These are phyloP conservation scores for Heliconius congener DNA, from an alignment of 1,140 invertebrate genomes.

Conservation along the genomic window DNA sequence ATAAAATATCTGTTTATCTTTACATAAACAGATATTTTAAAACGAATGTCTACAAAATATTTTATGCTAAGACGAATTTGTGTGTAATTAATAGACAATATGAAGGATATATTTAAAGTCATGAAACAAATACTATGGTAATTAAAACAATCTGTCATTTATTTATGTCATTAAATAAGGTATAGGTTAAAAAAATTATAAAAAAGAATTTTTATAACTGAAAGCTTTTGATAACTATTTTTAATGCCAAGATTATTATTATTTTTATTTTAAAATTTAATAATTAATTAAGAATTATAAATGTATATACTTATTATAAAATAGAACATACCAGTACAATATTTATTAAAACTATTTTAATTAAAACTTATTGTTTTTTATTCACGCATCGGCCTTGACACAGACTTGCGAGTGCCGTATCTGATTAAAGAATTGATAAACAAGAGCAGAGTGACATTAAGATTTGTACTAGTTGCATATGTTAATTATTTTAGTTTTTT, in stretches of 20 bases:
- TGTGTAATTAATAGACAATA: background rate
- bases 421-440: slow-evolving; percentile 26
- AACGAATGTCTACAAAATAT: slow-evolving; percentile 1
- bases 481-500: background rate
- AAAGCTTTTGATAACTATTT: background rate
- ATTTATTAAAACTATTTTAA: background rate
- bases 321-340: background rate
- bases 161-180: background rate
- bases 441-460: slow-evolving; percentile 23
- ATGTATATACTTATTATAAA: background rate
- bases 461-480: slow-evolving; percentile 13
- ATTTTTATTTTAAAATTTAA: background rate
- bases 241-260: background rate
- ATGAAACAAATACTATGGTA: background rate
- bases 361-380: slow-evolving; percentile 7
- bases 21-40: background rate
- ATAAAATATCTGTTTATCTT: background rate
- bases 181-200: background rate
- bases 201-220: background rate
- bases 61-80: background rate
- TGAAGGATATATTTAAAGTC: background rate
- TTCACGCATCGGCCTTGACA: slow-evolving; percentile 24
- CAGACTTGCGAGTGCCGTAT: slow-evolving; percentile 25
- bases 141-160: background rate
- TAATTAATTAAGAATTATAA: background rate